A percentile compares a stretch with the other conserved stretches of the same genome.
Conservation (phyloP, 1,140 invertebrate species). For the Diprion similis region DNA sequence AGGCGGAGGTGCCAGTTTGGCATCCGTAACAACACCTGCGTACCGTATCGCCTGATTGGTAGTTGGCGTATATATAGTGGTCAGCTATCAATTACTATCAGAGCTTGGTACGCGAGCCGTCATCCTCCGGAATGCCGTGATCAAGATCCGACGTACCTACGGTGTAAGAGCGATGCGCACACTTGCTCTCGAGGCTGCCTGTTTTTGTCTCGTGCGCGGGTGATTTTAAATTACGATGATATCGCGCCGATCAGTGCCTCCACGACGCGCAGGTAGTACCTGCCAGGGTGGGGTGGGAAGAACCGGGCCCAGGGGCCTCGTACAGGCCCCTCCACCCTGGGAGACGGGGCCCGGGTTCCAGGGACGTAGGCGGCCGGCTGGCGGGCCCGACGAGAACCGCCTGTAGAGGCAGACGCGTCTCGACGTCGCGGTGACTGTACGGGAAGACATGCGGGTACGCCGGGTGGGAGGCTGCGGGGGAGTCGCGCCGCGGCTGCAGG, state of each 20-base stretch:
- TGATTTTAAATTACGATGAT: conserved; percentile 53
- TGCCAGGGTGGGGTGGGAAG: neutral
- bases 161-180: conserved; percentile 32
- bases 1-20: no score
- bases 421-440: neutral
- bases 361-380: neutral
- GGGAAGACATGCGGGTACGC: neutral
- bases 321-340: no score
- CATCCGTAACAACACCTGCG: no score
- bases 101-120: conserved; percentile 20
- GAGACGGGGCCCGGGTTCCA: no score
- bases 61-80: no score
- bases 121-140: conserved; percentile 50
- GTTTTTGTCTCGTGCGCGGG: conserved; percentile 50
- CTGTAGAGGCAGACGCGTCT: neutral
- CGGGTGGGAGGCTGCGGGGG: conserved; percentile 2
- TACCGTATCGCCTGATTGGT: no score
- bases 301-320: neutral
- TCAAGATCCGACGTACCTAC: conserved; percentile 47
- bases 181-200: conserved; percentile 46
- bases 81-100: no score
- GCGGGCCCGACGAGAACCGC: neutral
- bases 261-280: conserved; percentile 23
- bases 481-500: conserved; percentile 20
- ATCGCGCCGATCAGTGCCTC: conserved; percentile 51